Evolutionary conservation across 2,113 vertebrate species (phyloP), one percentile per base, ranked within the genome.

Genomic region (Malurus melanocephalus): DNA sequence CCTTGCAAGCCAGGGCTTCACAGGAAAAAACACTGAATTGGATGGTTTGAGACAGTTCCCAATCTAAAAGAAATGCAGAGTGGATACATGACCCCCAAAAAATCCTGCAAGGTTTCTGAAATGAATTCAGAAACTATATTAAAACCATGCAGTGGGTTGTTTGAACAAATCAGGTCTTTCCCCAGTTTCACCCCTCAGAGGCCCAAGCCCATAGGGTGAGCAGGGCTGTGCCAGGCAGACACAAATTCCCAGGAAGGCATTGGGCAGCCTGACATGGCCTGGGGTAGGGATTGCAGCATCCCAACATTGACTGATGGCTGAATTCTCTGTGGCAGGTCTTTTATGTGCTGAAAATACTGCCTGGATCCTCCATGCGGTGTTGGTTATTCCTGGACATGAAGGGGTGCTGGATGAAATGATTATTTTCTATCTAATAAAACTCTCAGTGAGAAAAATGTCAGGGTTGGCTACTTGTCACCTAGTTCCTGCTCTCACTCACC

Each of bases 101-200:
- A 89, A 60, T 81, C 52, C 79, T 87, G 51, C 86, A 81, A 87
- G 49, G 42, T 80, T 93, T 93, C 84, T 90, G 74, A 88, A 88
- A 80, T 51, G 60, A 56, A 35, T 89, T 95, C 83, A 73, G 87
- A 57, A 79, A 48, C 66, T 77, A 40, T 90, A 96, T 96, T 94
- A 59, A 93, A 96, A 78, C 92, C 89, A 76, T 84, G n/a, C 80
- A 45, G 13, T 56, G 71, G 49, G 32, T 85, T 92, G 56, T 69
- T 90, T 74, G 89, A 94, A 85, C 71, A 92, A 89, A 92, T 42
- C 48, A 8, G 56, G n/a, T 72, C 71, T 87, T 90, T 89, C 20
- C 71, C 28, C 57, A 7, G 35, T 84, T 82, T 55, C 48, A 46
- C 40, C 38, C 27, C 43, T 62, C 17, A 6, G 48, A 14, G 13